Percentiles rank a stretch among this genome's conserved stretches.
These are phyloP conservation scores for Aplidium turbinatum DNA, from an alignment of 23 tunicate species.

Conservation along the genomic window DNA sequence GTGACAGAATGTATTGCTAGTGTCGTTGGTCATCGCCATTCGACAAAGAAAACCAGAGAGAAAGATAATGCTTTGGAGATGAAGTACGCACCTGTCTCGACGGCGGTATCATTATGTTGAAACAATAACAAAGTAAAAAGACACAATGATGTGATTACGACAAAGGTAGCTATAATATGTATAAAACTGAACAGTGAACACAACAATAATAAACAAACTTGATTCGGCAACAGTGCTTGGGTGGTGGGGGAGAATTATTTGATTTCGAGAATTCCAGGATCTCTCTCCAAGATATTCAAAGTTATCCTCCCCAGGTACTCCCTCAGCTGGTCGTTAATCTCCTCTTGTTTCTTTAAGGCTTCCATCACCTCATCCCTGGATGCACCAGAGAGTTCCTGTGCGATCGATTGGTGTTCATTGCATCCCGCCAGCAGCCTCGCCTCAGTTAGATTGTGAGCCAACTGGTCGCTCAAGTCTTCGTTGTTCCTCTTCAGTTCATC, in stretches of 20 bases:
- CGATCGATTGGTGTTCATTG: slow-evolving; percentile 51
- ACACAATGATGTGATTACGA: too few species aligned
- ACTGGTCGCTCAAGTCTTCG: slow-evolving; percentile 73
- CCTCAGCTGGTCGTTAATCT: slow-evolving; percentile 65
- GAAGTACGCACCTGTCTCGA: too few species aligned
- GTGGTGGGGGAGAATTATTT: slow-evolving; percentile 40
- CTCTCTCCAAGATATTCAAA: slow-evolving; percentile 76
- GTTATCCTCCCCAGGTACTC: slow-evolving; percentile 70
- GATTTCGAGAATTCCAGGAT: slow-evolving; percentile 84
- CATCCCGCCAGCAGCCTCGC: slow-evolving; percentile 62
- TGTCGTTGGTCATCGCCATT: too few species aligned
- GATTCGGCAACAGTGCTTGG: too few species aligned
- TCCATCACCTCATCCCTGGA: slow-evolving; percentile 86
- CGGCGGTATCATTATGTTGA: too few species aligned
- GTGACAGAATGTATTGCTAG: too few species aligned
- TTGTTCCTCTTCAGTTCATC: slow-evolving; percentile 62
- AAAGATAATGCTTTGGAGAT: too few species aligned
- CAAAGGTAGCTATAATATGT: too few species aligned
- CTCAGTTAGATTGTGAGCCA: slow-evolving; percentile 75
- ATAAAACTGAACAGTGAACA: too few species aligned
- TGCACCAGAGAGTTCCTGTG: slow-evolving; percentile 67
- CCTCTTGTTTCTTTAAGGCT: slow-evolving; percentile 65
- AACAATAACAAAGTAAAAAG: too few species aligned
- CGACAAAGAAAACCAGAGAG: too few species aligned
- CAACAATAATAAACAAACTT: too few species aligned